These are phyloP conservation scores for Patella caerulea DNA, from an alignment of 2,888 invertebrate species.

Conservation along the genomic window DNA sequence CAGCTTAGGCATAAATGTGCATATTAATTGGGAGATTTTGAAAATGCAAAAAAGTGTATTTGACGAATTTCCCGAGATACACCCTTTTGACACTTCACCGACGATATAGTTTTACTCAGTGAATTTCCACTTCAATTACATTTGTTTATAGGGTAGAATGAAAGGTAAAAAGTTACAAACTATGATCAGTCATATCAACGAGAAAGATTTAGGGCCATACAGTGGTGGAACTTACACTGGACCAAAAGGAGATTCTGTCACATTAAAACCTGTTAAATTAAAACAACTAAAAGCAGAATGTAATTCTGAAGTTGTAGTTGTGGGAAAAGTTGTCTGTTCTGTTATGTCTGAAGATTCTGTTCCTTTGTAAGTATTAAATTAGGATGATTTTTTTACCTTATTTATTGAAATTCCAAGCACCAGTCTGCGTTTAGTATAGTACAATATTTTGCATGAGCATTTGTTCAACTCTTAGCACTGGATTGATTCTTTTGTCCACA, in stretches of 20 bases:
- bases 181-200: conserved; percentile 75
- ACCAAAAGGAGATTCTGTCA: conserved; percentile 74
- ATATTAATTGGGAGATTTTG: too few species aligned
- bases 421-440: too few species aligned
- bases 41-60: too few species aligned
- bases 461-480: too few species aligned
- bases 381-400: too few species aligned
- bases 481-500: too few species aligned
- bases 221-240: conserved; percentile 76
- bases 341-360: conserved; percentile 83
- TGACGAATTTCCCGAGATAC: too few species aligned
- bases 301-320: conserved; percentile 79
- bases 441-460: too few species aligned
- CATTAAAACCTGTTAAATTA: conserved; percentile 74
- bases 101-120: not conserved
- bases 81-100: too few species aligned
- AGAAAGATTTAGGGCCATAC: conserved; percentile 82
- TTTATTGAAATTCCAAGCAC: too few species aligned
- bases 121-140: conserved; percentile 10
- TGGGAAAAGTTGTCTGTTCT: conserved; percentile 87
- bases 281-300: conserved; percentile 77
- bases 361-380: conserved; percentile 70
- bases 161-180: conserved; percentile 81
- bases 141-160: conserved; percentile 76
- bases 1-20: too few species aligned